Evolutionary conservation across 1,140 invertebrate genomes (phyloP).

Genomic region (Druon quercuslanigerum): DNA sequence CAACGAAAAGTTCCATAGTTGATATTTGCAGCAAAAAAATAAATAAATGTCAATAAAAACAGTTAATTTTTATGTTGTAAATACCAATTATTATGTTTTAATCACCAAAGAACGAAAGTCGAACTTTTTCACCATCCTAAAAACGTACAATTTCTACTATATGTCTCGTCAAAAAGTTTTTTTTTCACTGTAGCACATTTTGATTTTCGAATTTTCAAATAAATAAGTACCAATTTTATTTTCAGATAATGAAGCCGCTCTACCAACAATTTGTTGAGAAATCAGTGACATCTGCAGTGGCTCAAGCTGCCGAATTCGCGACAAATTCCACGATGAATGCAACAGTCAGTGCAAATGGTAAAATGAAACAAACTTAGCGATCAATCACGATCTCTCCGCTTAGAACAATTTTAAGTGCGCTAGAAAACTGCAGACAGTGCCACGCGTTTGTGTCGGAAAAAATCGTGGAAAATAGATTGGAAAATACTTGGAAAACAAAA

Average conservation of each 20-base stretch:
- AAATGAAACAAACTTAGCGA: conserved; percentile 78
- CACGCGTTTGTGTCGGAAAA: neutral
- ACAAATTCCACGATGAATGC: conserved; percentile 75
- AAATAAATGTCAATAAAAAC: too few species aligned
- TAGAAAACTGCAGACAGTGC: neutral
- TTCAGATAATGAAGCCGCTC: conserved; percentile 86
- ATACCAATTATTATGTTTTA: too few species aligned
- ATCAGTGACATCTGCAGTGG: conserved; percentile 86
- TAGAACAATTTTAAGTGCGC: conserved; percentile 10
- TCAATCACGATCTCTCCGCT: conserved; percentile 36
- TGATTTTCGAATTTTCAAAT: neutral
- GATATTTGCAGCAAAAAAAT: too few species aligned
- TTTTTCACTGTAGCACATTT: too few species aligned
- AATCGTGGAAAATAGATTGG: neutral
- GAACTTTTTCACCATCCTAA: too few species aligned
- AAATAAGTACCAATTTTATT: conserved; percentile 53
- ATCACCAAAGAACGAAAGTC: too few species aligned
- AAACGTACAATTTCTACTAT: too few species aligned
- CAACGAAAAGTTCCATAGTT: too few species aligned
- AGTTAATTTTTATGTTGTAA: too few species aligned
- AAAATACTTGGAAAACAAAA: conserved; percentile 40
- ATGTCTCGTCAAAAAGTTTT: too few species aligned
- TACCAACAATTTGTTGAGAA: conserved; percentile 86
- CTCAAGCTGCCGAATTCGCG: conserved; percentile 81
- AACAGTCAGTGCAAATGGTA: conserved; percentile 76